Conservation (phyloP, 2,113 vertebrate genomes). For the Osmerus mordax region DNA sequence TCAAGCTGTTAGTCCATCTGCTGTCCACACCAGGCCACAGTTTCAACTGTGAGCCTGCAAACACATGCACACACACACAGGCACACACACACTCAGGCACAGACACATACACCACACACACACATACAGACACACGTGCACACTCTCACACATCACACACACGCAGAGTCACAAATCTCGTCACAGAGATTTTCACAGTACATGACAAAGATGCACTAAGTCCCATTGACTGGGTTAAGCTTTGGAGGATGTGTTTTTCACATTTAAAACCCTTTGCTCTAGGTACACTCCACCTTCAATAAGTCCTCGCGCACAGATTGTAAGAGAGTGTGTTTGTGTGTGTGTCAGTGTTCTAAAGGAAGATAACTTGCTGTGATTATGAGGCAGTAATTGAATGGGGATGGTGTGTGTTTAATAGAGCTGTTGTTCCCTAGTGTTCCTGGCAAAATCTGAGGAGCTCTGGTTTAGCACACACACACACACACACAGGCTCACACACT, state of each 20-base stretch:
- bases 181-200: not conserved
- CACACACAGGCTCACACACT: not conserved
- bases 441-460: slow-evolving; percentile 52
- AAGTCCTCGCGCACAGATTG: no score
- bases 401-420: slow-evolving; percentile 75
- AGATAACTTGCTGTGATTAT: slow-evolving; percentile 74
- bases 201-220: no score
- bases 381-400: slow-evolving; percentile 75
- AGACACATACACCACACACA: slow-evolving; percentile 5
- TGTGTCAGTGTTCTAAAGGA: slow-evolving; percentile 35
- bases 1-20: slow-evolving; percentile 73
- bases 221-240: no score
- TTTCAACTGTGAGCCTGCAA: not conserved
- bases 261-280: no score
- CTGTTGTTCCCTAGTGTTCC: slow-evolving; percentile 69
- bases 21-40: slow-evolving; percentile 29
- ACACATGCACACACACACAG: slow-evolving; percentile 27
- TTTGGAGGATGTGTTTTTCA: no score
- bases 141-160: slow-evolving; percentile 22
- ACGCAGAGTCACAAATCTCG: slow-evolving; percentile 31
- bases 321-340: not conserved
- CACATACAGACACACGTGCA: slow-evolving; percentile 3
- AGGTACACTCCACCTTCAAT: no score
- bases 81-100: slow-evolving; percentile 15
- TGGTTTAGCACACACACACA: not conserved